phyloP scores from a whole-genome alignment of 2,888 invertebrate species.

The Archaeoteleia sp. region DNA sequence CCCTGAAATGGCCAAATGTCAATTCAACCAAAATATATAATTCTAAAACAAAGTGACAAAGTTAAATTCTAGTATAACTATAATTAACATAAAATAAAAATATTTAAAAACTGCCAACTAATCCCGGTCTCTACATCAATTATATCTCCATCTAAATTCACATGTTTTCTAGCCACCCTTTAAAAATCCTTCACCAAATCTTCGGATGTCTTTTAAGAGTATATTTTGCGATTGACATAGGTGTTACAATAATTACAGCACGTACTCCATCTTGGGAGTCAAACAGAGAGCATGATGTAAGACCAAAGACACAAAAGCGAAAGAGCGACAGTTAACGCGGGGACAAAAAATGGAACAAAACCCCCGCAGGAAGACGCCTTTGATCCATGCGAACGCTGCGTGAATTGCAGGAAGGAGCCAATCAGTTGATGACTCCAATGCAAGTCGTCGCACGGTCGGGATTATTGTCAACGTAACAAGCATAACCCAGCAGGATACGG shows the following conservation, averaged over 20 bases:
- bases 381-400: constrained; percentile 49
- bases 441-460: constrained; percentile 53
- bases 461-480: constrained; percentile 61
- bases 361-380: constrained; percentile 32
- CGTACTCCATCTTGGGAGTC: too few species aligned
- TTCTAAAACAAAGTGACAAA: too few species aligned
- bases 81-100: too few species aligned
- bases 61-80: too few species aligned
- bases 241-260: neutral
- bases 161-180: too few species aligned
- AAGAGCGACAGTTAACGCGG: constrained; percentile 15
- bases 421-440: constrained; percentile 53
- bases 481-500: constrained; percentile 60
- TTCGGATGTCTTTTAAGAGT: neutral
- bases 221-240: constrained; percentile 6
- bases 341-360: constrained; percentile 29
- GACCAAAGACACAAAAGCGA: constrained; percentile 25
- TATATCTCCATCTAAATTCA: too few species aligned
- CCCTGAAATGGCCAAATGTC: too few species aligned
- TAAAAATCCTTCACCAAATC: neutral
- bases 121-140: too few species aligned
- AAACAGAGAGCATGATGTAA: neutral
- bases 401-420: constrained; percentile 58
- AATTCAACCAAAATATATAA: too few species aligned
- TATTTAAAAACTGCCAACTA: too few species aligned